A percentile compares a stretch with the other conserved stretches of the same genome.
phyloP scores from a whole-genome alignment of 2,113 vertebrate genomes.

The Vanacampus margaritifer region DNA sequence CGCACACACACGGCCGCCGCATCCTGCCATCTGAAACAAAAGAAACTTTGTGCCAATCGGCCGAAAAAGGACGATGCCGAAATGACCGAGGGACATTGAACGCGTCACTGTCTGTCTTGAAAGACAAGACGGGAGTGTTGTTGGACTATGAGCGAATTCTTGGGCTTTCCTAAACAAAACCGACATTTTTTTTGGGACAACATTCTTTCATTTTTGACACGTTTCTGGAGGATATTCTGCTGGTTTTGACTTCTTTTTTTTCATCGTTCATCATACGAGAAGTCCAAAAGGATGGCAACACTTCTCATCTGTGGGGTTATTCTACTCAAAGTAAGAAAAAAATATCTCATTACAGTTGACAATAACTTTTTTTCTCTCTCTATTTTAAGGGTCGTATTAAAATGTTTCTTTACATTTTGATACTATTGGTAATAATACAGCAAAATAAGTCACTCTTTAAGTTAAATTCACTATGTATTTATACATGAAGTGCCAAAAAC shows the following conservation, averaged over 20 bases:
- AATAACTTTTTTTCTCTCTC: too few species aligned
- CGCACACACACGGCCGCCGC: conserved; percentile 8
- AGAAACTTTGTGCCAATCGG: conserved; percentile 35
- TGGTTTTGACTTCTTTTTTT: not conserved
- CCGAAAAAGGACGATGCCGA: not conserved
- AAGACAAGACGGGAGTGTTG: conserved; percentile 8
- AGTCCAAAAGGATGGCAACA: conserved; percentile 26
- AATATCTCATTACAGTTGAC: not conserved
- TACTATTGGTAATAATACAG: not conserved
- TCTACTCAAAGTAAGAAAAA: conserved; percentile 64
- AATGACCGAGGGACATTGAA: conserved; percentile 7
- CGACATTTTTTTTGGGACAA: not conserved
- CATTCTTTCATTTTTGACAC: too few species aligned
- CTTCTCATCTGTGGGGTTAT: conserved; percentile 56
- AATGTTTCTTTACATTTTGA: not conserved
- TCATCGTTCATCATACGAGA: conserved; percentile 2
- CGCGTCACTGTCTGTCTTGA: conserved; percentile 17
- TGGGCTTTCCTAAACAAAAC: conserved; percentile 4
- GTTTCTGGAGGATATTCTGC: not conserved
- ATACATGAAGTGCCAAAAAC: not conserved
- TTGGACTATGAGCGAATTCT: conserved; percentile 21
- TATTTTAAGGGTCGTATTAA: not conserved
- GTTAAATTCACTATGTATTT: not conserved
- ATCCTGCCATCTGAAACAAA: conserved; percentile 42
- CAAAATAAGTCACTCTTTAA: not conserved